phyloP scores from a whole-genome alignment of 1,140 invertebrate species.

The Apolygus lucorum region DNA sequence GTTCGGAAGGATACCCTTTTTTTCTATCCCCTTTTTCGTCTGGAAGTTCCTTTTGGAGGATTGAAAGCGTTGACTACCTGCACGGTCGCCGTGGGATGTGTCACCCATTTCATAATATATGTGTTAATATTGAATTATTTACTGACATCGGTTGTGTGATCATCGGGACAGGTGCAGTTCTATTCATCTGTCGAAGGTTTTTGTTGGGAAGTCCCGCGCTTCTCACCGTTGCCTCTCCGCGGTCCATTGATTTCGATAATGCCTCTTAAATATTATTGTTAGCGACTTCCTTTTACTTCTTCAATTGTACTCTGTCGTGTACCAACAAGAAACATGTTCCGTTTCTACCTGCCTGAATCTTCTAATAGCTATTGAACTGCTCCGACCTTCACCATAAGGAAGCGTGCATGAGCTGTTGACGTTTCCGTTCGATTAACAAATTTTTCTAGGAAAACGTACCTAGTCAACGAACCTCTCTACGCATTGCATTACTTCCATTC shows the following conservation, averaged over 20 bases:
- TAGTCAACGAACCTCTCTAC: too few species aligned
- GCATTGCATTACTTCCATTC: too few species aligned
- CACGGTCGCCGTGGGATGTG: not conserved
- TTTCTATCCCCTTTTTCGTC: not conserved
- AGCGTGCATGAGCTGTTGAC: too few species aligned
- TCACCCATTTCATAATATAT: not conserved
- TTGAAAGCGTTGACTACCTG: slow-evolving; percentile 1
- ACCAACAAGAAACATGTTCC: not conserved
- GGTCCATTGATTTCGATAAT: not conserved
- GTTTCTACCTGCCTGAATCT: not conserved
- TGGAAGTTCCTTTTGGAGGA: too few species aligned
- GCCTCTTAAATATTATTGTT: not conserved
- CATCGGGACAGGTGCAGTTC: not conserved
- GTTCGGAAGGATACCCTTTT: too few species aligned
- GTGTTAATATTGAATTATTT: slow-evolving; percentile 15
- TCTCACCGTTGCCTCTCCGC: not conserved
- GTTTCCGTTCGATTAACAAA: too few species aligned
- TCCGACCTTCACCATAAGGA: too few species aligned
- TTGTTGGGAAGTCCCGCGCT: not conserved
- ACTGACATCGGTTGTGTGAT: slow-evolving; percentile 4
- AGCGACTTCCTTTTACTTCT: not conserved
- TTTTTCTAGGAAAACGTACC: too few species aligned
- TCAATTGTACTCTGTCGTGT: not conserved
- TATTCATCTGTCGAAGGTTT: slow-evolving; percentile 1
- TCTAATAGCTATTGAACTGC: not conserved